phyloP scores from a whole-genome alignment of 2,113 vertebrate species.

The Carettochelys insculpta region DNA sequence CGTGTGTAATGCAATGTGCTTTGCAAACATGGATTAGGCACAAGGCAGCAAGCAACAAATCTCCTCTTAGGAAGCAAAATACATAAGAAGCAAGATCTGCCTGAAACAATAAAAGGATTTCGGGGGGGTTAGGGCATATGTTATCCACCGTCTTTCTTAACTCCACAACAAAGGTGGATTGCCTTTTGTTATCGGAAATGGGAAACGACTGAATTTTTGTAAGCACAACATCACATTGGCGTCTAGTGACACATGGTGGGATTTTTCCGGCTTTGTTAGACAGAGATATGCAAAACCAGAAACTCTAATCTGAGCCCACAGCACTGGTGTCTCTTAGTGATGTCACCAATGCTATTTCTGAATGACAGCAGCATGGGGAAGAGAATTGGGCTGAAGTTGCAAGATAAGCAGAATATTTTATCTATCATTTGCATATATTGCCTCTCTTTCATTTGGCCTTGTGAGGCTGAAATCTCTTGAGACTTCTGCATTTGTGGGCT shows the following conservation, averaged over 20 bases:
- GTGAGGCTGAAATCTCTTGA: neutral
- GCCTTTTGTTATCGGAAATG: neutral
- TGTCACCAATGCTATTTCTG: neutral
- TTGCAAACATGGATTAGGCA: too few species aligned
- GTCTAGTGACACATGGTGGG: neutral
- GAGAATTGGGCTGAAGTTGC: neutral
- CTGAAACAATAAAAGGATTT: neutral
- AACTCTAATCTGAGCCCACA: neutral
- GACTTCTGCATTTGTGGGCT: neutral
- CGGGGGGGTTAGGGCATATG: neutral
- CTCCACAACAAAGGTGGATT: neutral
- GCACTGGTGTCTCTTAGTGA: neutral
- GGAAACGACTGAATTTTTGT: neutral
- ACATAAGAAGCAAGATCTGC: neutral
- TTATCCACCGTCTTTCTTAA: neutral
- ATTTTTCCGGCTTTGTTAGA: neutral
- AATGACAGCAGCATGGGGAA: neutral
- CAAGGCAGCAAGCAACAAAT: too few species aligned
- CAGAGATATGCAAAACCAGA: neutral
- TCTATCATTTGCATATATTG: neutral
- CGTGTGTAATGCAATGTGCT: neutral
- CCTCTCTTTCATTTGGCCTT: neutral
- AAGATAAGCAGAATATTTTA: neutral
- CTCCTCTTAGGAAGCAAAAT: neutral
- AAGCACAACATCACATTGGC: neutral